Base-by-base conservation (phyloP, 2,113 vertebrate species). In the Eptesicus fuscus region DNA sequence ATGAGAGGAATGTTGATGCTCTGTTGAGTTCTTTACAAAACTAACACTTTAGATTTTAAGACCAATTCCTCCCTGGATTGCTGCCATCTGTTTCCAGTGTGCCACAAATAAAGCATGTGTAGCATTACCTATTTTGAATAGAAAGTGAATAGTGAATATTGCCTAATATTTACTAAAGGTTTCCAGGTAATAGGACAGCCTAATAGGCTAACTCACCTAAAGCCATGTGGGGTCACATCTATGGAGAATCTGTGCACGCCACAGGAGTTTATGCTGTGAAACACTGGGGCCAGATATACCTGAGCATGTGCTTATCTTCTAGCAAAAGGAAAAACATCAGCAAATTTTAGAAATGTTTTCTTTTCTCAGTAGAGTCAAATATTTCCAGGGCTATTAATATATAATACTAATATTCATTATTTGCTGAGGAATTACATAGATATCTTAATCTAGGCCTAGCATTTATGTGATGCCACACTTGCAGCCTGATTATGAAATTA, bases 361-460 rank as follows among this genome's bases (percentile, higher is more conserved):
- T 90, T 56, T 79, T 95, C 59, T 59, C 56, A 83, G 18, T 59
- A 61, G 9, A 79, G 2, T 42, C 87, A 88, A 73, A 51, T 20
- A 83, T 30, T 87, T 85, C 30, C 9, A 93, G 32, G 53, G 40
- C 5, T 74, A 49, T 53, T 88, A 47, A 40, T 37, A 40, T 7
- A 30, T 30, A 86, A 71, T 17, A 74, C 14, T 74, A 91, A 44
- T 37, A 86, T 44, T 73, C 44, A 67, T 40, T 83, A 37, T 65
- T 94, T 94, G 17, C 16, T 56, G n/a, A 94, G 23, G 23, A 94
- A 56, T 79, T 67, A 89, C 1, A 94, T 44, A 80, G 84, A 47
- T 35, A 9, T 56, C 32, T 79, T 79, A 80, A 51, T 78, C 25
- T 53, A 78, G 30, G 16, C 23, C 25, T 91, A 40, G 53, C 83